Evolutionary conservation across 2,113 vertebrate species (phyloP).

Genomic region (Oncorhynchus keta): DNA sequence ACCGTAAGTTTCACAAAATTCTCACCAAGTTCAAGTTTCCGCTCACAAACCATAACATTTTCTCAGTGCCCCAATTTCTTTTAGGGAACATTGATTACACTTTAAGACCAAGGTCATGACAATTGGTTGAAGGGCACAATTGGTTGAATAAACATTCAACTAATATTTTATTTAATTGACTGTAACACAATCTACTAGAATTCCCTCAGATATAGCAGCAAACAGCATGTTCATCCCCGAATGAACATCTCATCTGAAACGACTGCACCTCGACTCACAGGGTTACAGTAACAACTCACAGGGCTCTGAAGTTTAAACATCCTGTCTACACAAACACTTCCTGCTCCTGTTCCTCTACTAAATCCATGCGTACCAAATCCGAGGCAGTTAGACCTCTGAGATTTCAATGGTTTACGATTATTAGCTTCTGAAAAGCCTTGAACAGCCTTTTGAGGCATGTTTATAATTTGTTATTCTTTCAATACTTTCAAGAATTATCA

Average conservation of each 20-base stretch:
- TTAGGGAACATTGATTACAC: slow-evolving; percentile 3
- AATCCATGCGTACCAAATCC: neutral
- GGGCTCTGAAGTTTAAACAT: slow-evolving; percentile 52
- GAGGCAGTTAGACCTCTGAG: slow-evolving; percentile 40
- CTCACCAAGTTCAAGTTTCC: too few species aligned
- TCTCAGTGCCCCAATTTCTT: too few species aligned
- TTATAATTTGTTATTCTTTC: slow-evolving; percentile 3
- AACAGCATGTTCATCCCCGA: slow-evolving; percentile 12
- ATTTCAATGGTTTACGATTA: slow-evolving; percentile 49
- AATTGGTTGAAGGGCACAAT: slow-evolving; percentile 42
- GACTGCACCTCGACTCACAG: slow-evolving; percentile 34
- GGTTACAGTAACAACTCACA: slow-evolving; percentile 48
- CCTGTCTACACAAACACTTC: slow-evolving; percentile 51
- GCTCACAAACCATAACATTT: too few species aligned
- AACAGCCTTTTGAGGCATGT: slow-evolving; percentile 8
- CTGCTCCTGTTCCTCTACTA: slow-evolving; percentile 49
- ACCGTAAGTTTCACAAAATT: too few species aligned
- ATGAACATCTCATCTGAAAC: slow-evolving; percentile 26
- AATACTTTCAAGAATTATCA: neutral
- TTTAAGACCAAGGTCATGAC: slow-evolving; percentile 44
- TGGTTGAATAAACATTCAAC: slow-evolving; percentile 37
- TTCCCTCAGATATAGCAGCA: slow-evolving; percentile 34
- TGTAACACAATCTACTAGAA: slow-evolving; percentile 32
- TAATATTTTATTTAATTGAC: slow-evolving; percentile 55
- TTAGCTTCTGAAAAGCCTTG: slow-evolving; percentile 17